phyloP scores from a whole-genome alignment of 2,113 vertebrate species.

The Pedionomus torquatus region DNA sequence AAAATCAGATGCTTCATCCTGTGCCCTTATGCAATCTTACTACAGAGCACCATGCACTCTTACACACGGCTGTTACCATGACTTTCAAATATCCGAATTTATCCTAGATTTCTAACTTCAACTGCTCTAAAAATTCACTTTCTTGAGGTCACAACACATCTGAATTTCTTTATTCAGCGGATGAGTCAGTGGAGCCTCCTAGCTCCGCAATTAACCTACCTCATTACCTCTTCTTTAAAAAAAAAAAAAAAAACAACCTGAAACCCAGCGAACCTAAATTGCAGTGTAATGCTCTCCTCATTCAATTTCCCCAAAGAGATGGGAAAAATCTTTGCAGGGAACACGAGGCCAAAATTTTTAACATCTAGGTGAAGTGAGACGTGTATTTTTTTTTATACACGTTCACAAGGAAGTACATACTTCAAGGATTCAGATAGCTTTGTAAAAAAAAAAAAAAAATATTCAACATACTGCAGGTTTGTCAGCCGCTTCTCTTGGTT shows the following conservation, averaged over 20 bases:
- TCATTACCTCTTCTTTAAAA: background rate
- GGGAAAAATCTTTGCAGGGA: background rate
- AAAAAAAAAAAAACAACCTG: background rate
- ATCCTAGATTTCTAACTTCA: slow-evolving; percentile 66
- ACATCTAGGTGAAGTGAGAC: background rate
- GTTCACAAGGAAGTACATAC: background rate
- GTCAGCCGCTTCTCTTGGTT: background rate
- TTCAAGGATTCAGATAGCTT: slow-evolving; percentile 7
- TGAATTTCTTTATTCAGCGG: slow-evolving; percentile 47
- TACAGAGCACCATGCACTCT: slow-evolving; percentile 50
- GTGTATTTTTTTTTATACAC: background rate
- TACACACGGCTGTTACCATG: slow-evolving; percentile 60
- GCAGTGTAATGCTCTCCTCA: slow-evolving; percentile 2
- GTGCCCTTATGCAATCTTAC: slow-evolving; percentile 63
- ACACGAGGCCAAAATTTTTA: background rate
- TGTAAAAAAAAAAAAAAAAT: slow-evolving; percentile 23
- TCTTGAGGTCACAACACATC: slow-evolving; percentile 57
- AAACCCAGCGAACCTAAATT: slow-evolving; percentile 22
- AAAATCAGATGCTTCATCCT: slow-evolving; percentile 58
- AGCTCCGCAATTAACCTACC: slow-evolving; percentile 51
- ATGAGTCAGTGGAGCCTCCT: slow-evolving; percentile 56
- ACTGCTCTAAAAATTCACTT: slow-evolving; percentile 65
- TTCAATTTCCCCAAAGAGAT: background rate
- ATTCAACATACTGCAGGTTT: slow-evolving; percentile 29
- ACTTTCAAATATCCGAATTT: slow-evolving; percentile 61